A percentile compares a stretch with the other conserved stretches of the same genome.
phyloP scores from a whole-genome alignment of 1,140 invertebrate species.

The Drosophila carrolli region DNA sequence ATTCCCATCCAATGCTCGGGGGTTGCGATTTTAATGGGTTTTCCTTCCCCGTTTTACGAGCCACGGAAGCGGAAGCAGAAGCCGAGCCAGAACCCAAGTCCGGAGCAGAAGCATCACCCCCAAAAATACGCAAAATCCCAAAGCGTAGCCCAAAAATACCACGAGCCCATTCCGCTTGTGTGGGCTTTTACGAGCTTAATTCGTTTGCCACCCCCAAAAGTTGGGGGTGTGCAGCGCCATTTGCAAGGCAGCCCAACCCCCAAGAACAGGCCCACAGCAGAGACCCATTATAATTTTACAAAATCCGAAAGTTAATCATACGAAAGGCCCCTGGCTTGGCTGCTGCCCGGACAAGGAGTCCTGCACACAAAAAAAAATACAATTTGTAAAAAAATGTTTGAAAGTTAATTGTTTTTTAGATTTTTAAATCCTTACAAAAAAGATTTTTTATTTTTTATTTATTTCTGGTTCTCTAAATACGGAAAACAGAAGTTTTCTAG shows the following conservation, averaged over 20 bases:
- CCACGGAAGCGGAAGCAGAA: constrained; percentile 49
- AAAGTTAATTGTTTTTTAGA: too few relatives aligned
- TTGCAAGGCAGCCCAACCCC: constrained; percentile 46
- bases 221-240: constrained; percentile 62
- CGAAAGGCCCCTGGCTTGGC: constrained; percentile 46
- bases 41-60: constrained; percentile 61
- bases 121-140: constrained; percentile 38
- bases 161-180: constrained; percentile 46
- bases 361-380: constrained; percentile 4
- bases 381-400: too few relatives aligned
- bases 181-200: constrained; percentile 76
- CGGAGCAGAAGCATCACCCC: constrained; percentile 32
- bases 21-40: constrained; percentile 69
- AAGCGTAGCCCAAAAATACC: constrained; percentile 42
- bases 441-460: too few relatives aligned
- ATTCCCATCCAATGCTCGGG: constrained; percentile 53
- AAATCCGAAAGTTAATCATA: constrained; percentile 81
- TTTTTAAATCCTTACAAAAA: too few relatives aligned
- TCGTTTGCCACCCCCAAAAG: constrained; percentile 53
- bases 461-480: too few relatives aligned
- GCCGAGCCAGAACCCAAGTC: constrained; percentile 12
- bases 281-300: constrained; percentile 75
- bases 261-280: constrained; percentile 14
- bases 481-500: too few relatives aligned
- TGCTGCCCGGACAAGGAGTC: constrained; percentile 3